phyloP scores from a whole-genome alignment of 2,113 vertebrate species.

The Pollimyrus isidori region DNA sequence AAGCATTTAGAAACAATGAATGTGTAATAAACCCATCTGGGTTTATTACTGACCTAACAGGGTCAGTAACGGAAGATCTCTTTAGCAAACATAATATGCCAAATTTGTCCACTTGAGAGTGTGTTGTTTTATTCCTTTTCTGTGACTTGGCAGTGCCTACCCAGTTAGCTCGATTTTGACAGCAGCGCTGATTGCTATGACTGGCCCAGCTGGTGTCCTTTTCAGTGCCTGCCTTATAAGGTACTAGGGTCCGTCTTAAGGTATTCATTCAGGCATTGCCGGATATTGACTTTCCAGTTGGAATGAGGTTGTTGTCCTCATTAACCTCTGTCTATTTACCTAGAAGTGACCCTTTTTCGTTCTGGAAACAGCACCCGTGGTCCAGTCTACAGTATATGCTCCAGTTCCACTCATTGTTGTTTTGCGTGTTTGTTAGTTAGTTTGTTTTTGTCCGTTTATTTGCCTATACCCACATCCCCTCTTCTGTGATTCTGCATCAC shows the following conservation, averaged over 20 bases:
- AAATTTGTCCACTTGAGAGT: not conserved
- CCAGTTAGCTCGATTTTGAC: not conserved
- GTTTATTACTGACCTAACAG: not conserved
- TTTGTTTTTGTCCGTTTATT: not conserved
- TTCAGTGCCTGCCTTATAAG: not conserved
- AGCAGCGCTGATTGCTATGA: not conserved
- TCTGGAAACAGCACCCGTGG: not conserved
- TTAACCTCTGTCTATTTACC: constrained; percentile 4
- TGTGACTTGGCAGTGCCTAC: not conserved
- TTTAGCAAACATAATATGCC: not conserved
- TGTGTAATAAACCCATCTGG: not conserved
- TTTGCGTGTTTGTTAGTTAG: not conserved
- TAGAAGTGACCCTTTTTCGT: not conserved
- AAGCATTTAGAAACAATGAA: not conserved
- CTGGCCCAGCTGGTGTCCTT: not conserved
- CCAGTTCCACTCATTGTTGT: not conserved
- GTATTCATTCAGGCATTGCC: not conserved
- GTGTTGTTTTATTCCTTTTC: not conserved
- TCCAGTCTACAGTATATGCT: too few relatives aligned
- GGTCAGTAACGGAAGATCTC: not conserved
- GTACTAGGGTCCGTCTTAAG: not conserved
- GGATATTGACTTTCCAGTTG: constrained; percentile 10
- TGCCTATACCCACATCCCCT: not conserved
- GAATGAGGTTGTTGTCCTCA: not conserved
- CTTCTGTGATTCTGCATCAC: not conserved